Conservation (phyloP, 2,888 invertebrate genomes). For the Pyrrhosoma nymphula region DNA sequence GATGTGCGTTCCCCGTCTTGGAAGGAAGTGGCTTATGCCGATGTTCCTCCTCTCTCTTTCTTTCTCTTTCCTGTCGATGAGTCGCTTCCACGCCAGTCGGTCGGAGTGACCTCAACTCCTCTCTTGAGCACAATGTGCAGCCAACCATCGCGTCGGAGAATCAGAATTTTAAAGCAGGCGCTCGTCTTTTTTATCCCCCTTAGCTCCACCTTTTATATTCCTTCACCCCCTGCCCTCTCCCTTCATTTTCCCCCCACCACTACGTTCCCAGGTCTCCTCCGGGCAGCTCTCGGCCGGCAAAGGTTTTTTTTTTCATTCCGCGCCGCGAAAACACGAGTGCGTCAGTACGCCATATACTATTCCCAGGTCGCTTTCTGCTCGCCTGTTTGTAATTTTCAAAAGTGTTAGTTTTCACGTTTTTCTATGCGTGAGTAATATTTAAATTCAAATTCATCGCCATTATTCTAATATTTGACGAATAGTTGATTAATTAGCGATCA, state of each 20-base stretch:
- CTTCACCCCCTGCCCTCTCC: not conserved
- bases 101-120: not conserved
- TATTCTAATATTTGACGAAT: too few relatives aligned
- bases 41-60: not conserved
- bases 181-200: not conserved
- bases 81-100: too few relatives aligned
- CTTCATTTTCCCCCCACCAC: not conserved
- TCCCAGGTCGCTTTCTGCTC: too few relatives aligned
- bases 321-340: not conserved
- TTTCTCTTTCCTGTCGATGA: not conserved
- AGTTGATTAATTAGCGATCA: too few relatives aligned
- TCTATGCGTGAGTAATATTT: too few relatives aligned
- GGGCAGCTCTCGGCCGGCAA: not conserved
- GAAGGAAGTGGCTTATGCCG: not conserved
- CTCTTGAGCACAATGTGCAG: not conserved
- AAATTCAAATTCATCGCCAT: too few relatives aligned
- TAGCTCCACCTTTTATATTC: not conserved
- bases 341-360: not conserved
- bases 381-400: too few relatives aligned
- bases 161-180: not conserved
- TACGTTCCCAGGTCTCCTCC: not conserved
- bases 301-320: not conserved
- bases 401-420: too few relatives aligned
- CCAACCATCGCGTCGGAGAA: conserved; percentile 5
- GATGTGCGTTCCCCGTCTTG: too few relatives aligned